Base-by-base conservation (phyloP, 2,113 vertebrate species). In the Chrysochloris asiatica region DNA sequence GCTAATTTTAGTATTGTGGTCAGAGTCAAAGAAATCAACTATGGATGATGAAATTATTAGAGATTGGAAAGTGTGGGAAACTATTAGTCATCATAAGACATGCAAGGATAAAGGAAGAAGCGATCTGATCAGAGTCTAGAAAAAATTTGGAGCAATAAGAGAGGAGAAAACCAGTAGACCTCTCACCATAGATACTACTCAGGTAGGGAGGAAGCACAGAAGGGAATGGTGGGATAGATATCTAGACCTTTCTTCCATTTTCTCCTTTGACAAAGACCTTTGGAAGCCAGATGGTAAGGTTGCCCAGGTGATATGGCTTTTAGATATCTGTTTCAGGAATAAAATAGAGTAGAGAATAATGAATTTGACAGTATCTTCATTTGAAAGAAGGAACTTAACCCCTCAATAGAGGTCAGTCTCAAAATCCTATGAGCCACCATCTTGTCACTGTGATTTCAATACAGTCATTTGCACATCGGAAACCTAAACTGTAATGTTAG, bases 11-110 rank as follows among this genome's bases (percentile, higher is more conserved):
- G 33, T 10, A 59, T 30, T 82, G 10, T 73, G n/a, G 6, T 24
- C 38, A 54, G 6, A 14, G 26, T 81, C 73, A 88, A 93, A 48
- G 33, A 91, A 80, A 90, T 87, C 24, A 56, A 28, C 43, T 88
- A 76, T 88, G 41, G 24, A 24, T 67, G 17, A 7, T 13, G 28
- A 82, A 86, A 82, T 4, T 26, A 11, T 2, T 24, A 45, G 54
- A 80, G 10, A 50, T n/a, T 67, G 61, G 36, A 67, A 91, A 67
- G 30, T 61, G 9, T 28, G 6, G 48, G 36, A 88, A 83, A 69
- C 6, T 69, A 16, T 77, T 81, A 61, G 8, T 33, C 17, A 61
- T 36, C 7, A 71, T 2, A 80, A 78, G 41, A 10, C 0, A 38
- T 52, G 33, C 77, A 41, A 6, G 11, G 0, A 52, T 14, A 81